These are phyloP conservation scores for Florisuga fusca DNA, from an alignment of 2,797 vertebrate genomes.

Conservation along the genomic window DNA sequence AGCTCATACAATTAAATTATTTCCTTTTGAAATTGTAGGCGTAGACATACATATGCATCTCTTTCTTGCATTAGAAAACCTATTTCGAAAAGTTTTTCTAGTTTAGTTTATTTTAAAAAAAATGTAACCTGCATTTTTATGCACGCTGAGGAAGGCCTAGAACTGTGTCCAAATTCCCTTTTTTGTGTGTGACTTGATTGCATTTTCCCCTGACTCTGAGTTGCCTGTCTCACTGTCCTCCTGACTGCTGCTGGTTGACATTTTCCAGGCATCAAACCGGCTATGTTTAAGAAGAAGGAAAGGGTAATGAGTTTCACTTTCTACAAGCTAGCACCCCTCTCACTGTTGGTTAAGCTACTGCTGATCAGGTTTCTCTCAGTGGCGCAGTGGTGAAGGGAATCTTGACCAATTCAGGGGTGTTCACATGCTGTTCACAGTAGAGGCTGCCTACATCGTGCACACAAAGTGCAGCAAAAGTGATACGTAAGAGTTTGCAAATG, in stretches of 20 bases:
- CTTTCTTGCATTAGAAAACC: neutral
- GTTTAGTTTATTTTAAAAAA: neutral
- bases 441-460: neutral
- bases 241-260: slow-evolving; percentile 49
- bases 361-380: neutral
- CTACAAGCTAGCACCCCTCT: neutral
- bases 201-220: neutral
- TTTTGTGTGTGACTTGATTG: neutral
- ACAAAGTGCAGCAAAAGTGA: neutral
- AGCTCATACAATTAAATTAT: neutral
- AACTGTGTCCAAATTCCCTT: neutral
- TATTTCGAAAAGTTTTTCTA: neutral
- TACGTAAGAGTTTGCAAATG: slow-evolving; percentile 15
- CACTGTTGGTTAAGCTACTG: slow-evolving; percentile 3
- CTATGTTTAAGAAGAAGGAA: slow-evolving; percentile 25
- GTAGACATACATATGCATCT: neutral
- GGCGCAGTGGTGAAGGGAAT: slow-evolving; percentile 46
- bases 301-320: slow-evolving; percentile 52
- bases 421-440: neutral
- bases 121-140: neutral
- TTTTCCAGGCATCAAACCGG: slow-evolving; percentile 42
- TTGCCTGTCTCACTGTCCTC: neutral
- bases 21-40: neutral
- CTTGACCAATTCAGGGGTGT: neutral
- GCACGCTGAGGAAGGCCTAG: neutral